Percentiles rank a stretch among this genome's conserved stretches.
phyloP scores from a whole-genome alignment of 2,113 vertebrate genomes.

The Ceuthmochares aereus region DNA sequence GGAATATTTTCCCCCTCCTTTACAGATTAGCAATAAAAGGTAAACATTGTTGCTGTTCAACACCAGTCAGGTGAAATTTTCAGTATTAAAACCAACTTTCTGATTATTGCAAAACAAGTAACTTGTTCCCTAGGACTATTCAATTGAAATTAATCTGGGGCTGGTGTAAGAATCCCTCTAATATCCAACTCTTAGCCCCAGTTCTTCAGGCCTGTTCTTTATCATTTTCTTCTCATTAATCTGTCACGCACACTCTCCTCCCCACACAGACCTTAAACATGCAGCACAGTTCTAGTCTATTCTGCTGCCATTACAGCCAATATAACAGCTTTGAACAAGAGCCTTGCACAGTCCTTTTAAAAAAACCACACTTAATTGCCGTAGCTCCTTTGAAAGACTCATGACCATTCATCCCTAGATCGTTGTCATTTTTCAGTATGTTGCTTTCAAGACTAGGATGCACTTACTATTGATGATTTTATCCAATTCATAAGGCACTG shows the following conservation, averaged over 20 bases:
- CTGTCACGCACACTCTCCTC: rapidly evolving
- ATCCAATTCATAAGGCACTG: not conserved
- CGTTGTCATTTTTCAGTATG: not conserved
- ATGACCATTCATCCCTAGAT: not conserved
- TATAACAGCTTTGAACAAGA: not conserved
- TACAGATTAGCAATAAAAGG: not conserved
- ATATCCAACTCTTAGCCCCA: not conserved
- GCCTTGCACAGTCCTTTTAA: not conserved
- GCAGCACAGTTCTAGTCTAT: not conserved
- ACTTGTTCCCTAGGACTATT: not conserved
- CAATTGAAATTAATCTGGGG: not conserved
- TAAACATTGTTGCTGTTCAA: not conserved
- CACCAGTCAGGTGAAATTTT: not conserved
- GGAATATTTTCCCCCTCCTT: not conserved
- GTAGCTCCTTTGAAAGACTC: not conserved
- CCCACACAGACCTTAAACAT: not conserved
- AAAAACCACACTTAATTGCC: not conserved
- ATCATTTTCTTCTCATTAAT: not conserved
- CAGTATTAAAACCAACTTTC: not conserved
- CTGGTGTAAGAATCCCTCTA: not conserved
- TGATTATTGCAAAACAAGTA: not conserved
- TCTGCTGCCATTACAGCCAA: not conserved
- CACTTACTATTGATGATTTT: not conserved
- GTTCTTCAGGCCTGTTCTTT: not conserved
- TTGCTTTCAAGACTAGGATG: not conserved